Evolutionary conservation across 2,888 invertebrate genomes (phyloP).

Genomic region (Ramazzottius varieornatus): DNA sequence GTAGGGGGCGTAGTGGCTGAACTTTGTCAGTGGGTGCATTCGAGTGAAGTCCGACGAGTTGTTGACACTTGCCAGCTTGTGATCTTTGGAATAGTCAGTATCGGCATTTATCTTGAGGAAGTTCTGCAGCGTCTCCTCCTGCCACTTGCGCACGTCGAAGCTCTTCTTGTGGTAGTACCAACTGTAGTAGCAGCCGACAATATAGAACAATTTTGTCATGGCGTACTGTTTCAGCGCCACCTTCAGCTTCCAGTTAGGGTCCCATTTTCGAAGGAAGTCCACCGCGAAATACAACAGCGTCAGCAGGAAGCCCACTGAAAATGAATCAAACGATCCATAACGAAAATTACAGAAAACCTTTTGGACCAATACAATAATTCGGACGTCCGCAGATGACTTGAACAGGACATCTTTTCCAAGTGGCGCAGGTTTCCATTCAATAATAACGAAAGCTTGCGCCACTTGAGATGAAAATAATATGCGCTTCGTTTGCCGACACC

Average conservation of each 20-base stretch:
- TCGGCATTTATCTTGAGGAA: constrained; percentile 13
- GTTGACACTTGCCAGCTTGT: constrained; percentile 13
- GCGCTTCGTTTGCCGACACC: no score
- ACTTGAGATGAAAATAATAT: no score
- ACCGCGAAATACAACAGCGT: no score
- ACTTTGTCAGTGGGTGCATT: constrained; percentile 15
- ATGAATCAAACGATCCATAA: no score
- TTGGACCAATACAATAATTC: no score
- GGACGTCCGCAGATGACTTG: no score
- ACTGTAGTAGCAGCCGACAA: not conserved
- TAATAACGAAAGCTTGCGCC: no score
- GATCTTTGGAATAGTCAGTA: constrained; percentile 15
- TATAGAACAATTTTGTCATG: not conserved
- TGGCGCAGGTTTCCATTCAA: no score
- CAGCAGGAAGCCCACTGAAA: no score
- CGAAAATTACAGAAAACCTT: no score
- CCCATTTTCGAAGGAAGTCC: no score
- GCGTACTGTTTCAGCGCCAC: not conserved
- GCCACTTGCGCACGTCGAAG: constrained; percentile 8
- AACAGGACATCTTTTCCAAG: no score
- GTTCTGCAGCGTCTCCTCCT: constrained; percentile 13
- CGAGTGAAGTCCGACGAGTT: constrained; percentile 13
- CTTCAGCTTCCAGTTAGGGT: not conserved
- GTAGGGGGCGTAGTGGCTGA: constrained; percentile 15
- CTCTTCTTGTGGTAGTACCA: not conserved